phyloP scores from a whole-genome alignment of 2,113 vertebrate species.

The Philantomba maxwellii region DNA sequence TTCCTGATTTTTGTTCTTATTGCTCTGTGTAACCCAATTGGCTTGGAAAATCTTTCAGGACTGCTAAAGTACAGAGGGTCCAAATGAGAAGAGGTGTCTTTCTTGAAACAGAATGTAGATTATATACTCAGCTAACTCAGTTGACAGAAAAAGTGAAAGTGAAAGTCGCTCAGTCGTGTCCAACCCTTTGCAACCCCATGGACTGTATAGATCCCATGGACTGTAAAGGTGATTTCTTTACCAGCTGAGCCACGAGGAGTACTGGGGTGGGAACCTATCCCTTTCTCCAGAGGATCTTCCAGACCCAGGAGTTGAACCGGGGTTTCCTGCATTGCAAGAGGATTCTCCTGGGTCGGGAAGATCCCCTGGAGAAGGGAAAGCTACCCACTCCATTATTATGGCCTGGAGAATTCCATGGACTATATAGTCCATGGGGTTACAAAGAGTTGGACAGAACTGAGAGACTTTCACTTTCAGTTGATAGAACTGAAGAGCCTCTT shows the following conservation, averaged over 20 bases:
- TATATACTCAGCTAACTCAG: slow-evolving; percentile 14
- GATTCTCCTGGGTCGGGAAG: background rate
- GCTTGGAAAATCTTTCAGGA: slow-evolving; percentile 19
- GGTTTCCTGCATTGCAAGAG: background rate
- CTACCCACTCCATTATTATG: background rate
- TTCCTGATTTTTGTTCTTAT: slow-evolving; percentile 17
- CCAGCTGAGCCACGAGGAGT: background rate
- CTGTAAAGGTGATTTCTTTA: background rate
- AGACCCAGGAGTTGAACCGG: fast-evolving
- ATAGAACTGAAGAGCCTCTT: background rate
- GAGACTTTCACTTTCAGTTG: background rate
- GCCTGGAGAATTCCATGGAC: background rate
- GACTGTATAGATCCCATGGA: background rate
- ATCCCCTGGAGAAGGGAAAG: background rate
- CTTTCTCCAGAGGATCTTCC: background rate
- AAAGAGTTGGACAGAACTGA: background rate
- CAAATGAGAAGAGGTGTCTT: background rate
- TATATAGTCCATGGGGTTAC: background rate
- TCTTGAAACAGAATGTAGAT: slow-evolving; percentile 28
- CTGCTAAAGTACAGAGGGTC: background rate
- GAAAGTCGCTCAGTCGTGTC: background rate
- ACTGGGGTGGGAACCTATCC: background rate
- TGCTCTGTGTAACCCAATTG: background rate
- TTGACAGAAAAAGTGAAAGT: background rate
- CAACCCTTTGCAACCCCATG: background rate